Evolutionary conservation across 2,888 invertebrate species (phyloP), one percentile per base, ranked within the genome.

Genomic region (Mythimna albipuncta): DNA sequence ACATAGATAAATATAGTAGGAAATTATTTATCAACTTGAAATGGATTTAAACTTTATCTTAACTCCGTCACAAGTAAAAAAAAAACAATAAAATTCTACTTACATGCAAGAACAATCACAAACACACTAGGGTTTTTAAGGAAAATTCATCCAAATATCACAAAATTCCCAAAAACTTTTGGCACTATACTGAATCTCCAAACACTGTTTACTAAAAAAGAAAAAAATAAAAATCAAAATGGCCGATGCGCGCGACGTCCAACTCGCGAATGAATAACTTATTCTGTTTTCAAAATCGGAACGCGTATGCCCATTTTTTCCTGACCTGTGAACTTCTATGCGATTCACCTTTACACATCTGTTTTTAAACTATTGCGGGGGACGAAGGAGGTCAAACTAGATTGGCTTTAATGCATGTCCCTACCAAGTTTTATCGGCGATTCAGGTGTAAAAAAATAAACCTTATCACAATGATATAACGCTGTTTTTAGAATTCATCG

Each of bases 241-340:
- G 93, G 91, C 91, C 83, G 88, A 88, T 11, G 11, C 75, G 75
- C 71, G 76, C 91, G 92, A 86, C 91, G 85, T 86, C 83, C 89
- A 87, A 90, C 88, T 91, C 90, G 90, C 92, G 89, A 93, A 92
- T 91, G 94, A 95, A 94, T 95, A 93, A 93, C 85, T 92, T 94
- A 93, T 92, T 90, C 89, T 88, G 91, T 92, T 93, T 94, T 93
- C 92, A 93, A 94, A 95, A 94, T 94, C 91, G 92, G 91, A 91
- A 91, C 90, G 89, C 81, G 70, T 62, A 4, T 66, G 54, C 4
- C 93, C 93, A 93, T 21, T 85, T 67, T 82, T 70, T 10, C 3
- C 75, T 83, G 93, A 91, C 61, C 92, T 81, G 10, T 89, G 52
- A 62, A 77, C 75, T 85, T 88, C 76, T 86, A 88, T 89, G 85